Evolutionary conservation across 2,113 vertebrate species (phyloP), one percentile per base, ranked within the genome.

Genomic region (Caretta caretta): DNA sequence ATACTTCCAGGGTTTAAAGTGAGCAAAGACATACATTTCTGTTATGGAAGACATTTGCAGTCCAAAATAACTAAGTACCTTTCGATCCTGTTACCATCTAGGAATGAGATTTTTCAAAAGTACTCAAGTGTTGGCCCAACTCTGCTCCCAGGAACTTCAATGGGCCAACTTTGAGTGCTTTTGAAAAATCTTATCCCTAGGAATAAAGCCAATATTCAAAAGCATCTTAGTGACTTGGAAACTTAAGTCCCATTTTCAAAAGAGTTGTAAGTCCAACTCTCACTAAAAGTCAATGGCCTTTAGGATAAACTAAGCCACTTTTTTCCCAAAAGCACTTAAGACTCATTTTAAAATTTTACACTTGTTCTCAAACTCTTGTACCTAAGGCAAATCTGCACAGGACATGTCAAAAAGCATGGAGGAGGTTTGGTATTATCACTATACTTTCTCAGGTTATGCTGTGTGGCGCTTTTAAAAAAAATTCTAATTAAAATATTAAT

Each of bases 1-100:
- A 19, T 42, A 82, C 27, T 9, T 35, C 42, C 54, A 0, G 0
- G 35, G 50, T 29, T 0, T 1, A 75, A 49, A 59, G 6, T 5
- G n/a, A 87, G 80, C 56, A 83, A 22, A 35, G 11, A 51, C 31
- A 84, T 80, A 27, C 53, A 27, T 38, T 14, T 2, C 4, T 2
- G 56, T 93, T 80, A 82, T 0, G 88, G 6, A 54, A 54, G 53
- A 62, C 0, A 24, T 92, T 87, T 89, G 53, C 14, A 62, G 59
- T 78, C 50, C 3, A 92, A 76, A 93, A 86, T 3, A 62, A 48
- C 1, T 10, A 7, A 81, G 69, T 35, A 62, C 6, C 29, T 35
- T 35, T 35, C 35, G 59, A 31, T 62, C 29, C 16, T 65, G 7
- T 69, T 69, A 14, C 14, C 16, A 17, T 69, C 6, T 69, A 69